phyloP scores from a whole-genome alignment of 2,888 invertebrate species.

The Drosophila prostipennis region DNA sequence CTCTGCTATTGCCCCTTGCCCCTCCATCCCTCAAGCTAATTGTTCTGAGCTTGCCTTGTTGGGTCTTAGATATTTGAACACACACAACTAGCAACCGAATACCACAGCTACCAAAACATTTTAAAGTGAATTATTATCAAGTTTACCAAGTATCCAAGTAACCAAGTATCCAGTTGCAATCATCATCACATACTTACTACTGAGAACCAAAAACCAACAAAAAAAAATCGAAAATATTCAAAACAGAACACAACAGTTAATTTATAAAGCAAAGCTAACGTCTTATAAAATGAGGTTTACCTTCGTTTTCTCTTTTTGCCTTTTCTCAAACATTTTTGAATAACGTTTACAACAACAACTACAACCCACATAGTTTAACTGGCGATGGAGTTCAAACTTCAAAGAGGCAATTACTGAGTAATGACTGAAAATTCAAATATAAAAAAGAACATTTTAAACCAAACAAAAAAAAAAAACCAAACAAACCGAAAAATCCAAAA shows the following conservation, averaged over 20 bases:
- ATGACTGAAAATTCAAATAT: slow-evolving; percentile 78
- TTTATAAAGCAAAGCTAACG: slow-evolving; percentile 49
- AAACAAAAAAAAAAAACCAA: slow-evolving; percentile 3
- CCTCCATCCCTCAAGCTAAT: slow-evolving; percentile 4
- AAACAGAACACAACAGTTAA: slow-evolving; percentile 35
- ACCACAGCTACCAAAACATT: slow-evolving; percentile 2
- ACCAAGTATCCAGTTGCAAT: slow-evolving; percentile 6
- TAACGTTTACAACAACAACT: slow-evolving; percentile 73
- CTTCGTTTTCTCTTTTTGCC: slow-evolving; percentile 76
- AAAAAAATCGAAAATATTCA: slow-evolving; percentile 2
- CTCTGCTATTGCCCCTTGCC: slow-evolving; percentile 1
- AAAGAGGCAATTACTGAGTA: slow-evolving; percentile 95
- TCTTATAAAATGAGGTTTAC: slow-evolving; percentile 69
- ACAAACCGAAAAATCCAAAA: slow-evolving; percentile 34
- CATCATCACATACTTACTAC: slow-evolving; percentile 20
- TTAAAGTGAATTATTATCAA: background rate
- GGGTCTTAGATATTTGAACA: slow-evolving; percentile 25
- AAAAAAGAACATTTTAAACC: slow-evolving; percentile 23
- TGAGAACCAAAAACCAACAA: slow-evolving; percentile 9
- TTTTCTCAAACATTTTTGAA: slow-evolving; percentile 74
- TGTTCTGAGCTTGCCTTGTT: slow-evolving; percentile 34
- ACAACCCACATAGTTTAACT: slow-evolving; percentile 89
- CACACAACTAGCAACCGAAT: background rate
- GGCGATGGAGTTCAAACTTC: slow-evolving; percentile 99
- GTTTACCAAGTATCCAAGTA: slow-evolving; percentile 1